These are phyloP conservation scores for Gavialis gangeticus DNA, from an alignment of 2,113 vertebrate species.

Conservation along the genomic window DNA sequence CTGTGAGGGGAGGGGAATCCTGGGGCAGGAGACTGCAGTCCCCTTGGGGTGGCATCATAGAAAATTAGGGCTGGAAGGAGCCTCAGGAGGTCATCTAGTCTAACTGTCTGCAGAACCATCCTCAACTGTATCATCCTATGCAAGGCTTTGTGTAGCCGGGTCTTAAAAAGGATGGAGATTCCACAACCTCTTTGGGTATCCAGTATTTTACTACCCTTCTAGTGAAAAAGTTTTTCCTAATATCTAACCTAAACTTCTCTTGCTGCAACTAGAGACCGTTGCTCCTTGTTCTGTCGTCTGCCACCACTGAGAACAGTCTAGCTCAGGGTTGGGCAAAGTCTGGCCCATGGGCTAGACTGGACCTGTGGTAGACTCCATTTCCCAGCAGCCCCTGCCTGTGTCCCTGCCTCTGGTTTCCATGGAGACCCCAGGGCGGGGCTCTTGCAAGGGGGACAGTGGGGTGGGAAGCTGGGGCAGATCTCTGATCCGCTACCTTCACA, in stretches of 20 bases:
- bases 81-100: background rate
- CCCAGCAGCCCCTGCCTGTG: too few relatives aligned
- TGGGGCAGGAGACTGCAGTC: too few relatives aligned
- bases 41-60: background rate
- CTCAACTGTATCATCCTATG: background rate
- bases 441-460: too few relatives aligned
- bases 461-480: too few relatives aligned
- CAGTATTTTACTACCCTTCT: fast-evolving
- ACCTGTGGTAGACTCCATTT: too few relatives aligned
- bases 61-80: background rate
- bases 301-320: background rate
- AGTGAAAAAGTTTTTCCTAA: background rate
- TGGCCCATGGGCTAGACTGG: too few relatives aligned
- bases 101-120: background rate
- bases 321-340: background rate
- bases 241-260: background rate
- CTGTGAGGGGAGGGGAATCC: too few relatives aligned
- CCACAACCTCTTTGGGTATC: background rate
- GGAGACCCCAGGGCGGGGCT: too few relatives aligned
- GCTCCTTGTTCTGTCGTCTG: background rate
- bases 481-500: too few relatives aligned
- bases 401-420: too few relatives aligned
- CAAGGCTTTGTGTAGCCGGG: fast-evolving
- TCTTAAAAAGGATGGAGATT: background rate
- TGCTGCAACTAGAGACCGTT: background rate